Conservation (phyloP, 1,140 invertebrate species). For the Drosophila tristis region DNA sequence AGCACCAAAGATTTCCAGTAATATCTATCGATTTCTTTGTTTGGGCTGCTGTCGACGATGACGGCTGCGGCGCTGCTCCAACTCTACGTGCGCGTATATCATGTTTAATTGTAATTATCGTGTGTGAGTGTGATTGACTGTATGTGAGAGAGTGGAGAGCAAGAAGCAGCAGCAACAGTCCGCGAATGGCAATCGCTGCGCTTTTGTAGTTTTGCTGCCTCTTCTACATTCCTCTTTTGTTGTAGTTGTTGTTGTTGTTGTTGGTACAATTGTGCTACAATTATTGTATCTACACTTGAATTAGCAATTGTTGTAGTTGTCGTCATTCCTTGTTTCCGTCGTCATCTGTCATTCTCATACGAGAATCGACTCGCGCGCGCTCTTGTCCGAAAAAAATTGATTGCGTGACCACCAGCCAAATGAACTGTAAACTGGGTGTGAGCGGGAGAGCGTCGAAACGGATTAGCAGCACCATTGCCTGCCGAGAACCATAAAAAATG, state of each 20-base stretch:
- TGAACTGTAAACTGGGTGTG: no score
- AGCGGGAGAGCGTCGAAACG: background rate
- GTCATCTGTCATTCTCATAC: conserved; percentile 57
- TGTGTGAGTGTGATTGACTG: conserved; percentile 19
- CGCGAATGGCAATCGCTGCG: conserved; percentile 61
- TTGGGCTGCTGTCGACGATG: conserved; percentile 35
- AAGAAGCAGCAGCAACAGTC: conserved; percentile 60
- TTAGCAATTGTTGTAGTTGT: conserved; percentile 67
- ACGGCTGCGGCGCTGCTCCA: background rate
- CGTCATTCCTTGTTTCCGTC: conserved; percentile 39
- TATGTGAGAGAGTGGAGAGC: conserved; percentile 17
- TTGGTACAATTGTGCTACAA: conserved; percentile 72
- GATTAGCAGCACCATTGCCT: conserved; percentile 12
- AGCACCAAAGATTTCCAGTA: conserved; percentile 53
- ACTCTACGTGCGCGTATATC: conserved; percentile 40
- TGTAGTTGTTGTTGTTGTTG: conserved; percentile 28
- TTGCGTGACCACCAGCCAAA: conserved; percentile 45
- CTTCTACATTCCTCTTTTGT: conserved; percentile 46
- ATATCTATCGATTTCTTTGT: conserved; percentile 82
- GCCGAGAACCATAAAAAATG: conserved; percentile 9
- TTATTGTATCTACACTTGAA: conserved; percentile 81
- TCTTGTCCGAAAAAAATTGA: conserved; percentile 18
- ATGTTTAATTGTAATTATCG: conserved; percentile 79
- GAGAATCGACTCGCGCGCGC: no score
- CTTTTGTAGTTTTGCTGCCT: conserved; percentile 63